A percentile compares a stretch with the other conserved stretches of the same genome.
Conservation (phyloP, 2,797 vertebrate species). For the Heterohyrax brucei region DNA sequence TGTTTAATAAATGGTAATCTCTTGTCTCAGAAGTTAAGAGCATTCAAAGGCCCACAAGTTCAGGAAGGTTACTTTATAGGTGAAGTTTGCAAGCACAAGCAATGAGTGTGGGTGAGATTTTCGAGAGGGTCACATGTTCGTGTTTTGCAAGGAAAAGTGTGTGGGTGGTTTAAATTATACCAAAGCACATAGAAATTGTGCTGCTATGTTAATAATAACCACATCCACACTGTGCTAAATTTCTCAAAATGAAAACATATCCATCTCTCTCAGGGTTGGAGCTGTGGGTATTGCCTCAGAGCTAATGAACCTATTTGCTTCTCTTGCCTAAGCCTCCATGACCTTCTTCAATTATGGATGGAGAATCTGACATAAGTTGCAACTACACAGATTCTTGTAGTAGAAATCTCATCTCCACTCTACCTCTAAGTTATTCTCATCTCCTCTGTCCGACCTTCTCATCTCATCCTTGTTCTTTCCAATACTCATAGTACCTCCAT, state of each 20-base stretch:
- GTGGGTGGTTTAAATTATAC: constrained; percentile 83
- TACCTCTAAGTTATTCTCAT: neutral
- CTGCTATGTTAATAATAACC: constrained; percentile 67
- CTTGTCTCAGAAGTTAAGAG: constrained; percentile 49
- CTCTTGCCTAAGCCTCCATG: constrained; percentile 2
- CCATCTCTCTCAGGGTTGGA: constrained; percentile 43
- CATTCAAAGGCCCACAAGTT: constrained; percentile 28
- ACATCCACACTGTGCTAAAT: constrained; percentile 41
- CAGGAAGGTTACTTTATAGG: constrained; percentile 51
- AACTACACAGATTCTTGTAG: neutral
- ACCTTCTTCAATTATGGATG: constrained; percentile 1
- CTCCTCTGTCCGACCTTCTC: neutral
- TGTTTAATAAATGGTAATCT: constrained; percentile 6
- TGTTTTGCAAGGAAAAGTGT: constrained; percentile 85
- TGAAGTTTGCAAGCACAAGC: constrained; percentile 52
- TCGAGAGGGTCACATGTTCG: constrained; percentile 61
- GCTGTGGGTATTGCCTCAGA: neutral
- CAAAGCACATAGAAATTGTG: constrained; percentile 84
- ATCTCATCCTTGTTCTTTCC: neutral
- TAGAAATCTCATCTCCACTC: neutral
- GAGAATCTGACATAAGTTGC: neutral
- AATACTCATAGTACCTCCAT: neutral
- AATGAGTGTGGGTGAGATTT: constrained; percentile 50
- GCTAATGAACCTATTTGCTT: constrained; percentile 34
- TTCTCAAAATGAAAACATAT: constrained; percentile 57